A percentile compares a stretch with the other conserved stretches of the same genome.
Evolutionary conservation across 92 coral and sea anemone species (phyloP).

Genomic region (Chrysogorgia sp.): DNA sequence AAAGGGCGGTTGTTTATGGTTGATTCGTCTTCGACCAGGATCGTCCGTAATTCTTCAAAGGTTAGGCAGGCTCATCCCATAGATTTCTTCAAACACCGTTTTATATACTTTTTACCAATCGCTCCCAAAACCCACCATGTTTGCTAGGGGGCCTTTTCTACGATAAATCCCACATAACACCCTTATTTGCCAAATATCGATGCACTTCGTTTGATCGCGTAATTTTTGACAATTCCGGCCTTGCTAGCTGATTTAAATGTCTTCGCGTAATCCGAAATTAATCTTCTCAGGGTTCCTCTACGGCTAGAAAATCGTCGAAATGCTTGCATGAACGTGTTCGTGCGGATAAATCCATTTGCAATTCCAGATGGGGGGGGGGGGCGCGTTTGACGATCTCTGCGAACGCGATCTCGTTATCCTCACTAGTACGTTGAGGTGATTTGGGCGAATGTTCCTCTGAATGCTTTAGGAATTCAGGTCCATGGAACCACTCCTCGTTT

Average conservation of each 20-base stretch:
- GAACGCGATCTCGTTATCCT: slow-evolving; percentile 18
- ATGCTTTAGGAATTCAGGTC: background rate
- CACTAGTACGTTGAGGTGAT: background rate
- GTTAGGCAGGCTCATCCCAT: too few relatives aligned
- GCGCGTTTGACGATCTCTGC: slow-evolving; percentile 40
- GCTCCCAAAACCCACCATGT: too few relatives aligned
- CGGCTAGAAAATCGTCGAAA: slow-evolving; percentile 55
- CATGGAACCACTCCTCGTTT: slow-evolving; percentile 4
- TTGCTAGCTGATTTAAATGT: slow-evolving; percentile 33
- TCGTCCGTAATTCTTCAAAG: too few relatives aligned
- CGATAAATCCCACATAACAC: too few relatives aligned
- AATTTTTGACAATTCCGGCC: slow-evolving; percentile 23
- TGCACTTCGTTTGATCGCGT: background rate
- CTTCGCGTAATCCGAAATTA: slow-evolving; percentile 36
- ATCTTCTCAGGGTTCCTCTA: background rate
- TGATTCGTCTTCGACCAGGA: too few relatives aligned
- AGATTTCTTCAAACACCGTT: too few relatives aligned
- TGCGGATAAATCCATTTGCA: slow-evolving; percentile 41
- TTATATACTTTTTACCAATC: too few relatives aligned
- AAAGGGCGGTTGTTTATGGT: too few relatives aligned
- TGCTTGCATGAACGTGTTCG: slow-evolving; percentile 53
- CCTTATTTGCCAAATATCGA: slow-evolving; percentile 11
- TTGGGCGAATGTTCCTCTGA: background rate
- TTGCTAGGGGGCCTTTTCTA: too few relatives aligned
- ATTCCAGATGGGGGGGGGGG: slow-evolving; percentile 60